These are phyloP conservation scores for Dreissena rostriformis DNA, from an alignment of 1,140 invertebrate genomes.

Conservation along the genomic window DNA sequence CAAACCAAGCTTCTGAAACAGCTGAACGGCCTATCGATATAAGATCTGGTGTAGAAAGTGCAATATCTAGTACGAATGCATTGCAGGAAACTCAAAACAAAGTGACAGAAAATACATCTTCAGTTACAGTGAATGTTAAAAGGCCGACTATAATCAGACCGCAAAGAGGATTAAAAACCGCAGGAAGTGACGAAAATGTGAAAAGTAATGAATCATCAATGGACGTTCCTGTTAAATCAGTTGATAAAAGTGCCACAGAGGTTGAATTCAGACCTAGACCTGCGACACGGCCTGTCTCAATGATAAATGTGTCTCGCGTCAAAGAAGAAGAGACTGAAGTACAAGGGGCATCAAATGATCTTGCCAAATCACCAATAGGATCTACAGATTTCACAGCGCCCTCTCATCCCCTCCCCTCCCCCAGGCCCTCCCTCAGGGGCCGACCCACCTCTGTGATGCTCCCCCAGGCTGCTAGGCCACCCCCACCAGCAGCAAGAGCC, in stretches of 20 bases:
- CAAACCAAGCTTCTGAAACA: background rate
- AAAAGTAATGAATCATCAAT: background rate
- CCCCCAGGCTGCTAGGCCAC: conserved; percentile 24
- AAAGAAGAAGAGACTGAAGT: conserved; percentile 16
- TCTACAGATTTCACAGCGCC: conserved; percentile 11
- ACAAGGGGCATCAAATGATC: background rate
- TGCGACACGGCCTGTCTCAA: conserved; percentile 47
- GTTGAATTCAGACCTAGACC: conserved; percentile 14
- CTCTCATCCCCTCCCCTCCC: conserved; percentile 1
- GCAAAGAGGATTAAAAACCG: background rate
- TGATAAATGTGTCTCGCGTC: conserved; percentile 30
- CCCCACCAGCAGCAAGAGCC: conserved; percentile 15
- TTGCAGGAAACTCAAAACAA: background rate
- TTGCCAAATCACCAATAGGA: background rate
- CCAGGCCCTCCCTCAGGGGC: conserved; percentile 28
- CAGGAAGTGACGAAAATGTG: conserved; percentile 45
- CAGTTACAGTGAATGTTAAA: conserved; percentile 20
- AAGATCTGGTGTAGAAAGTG: too few relatives aligned
- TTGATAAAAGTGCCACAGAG: background rate
- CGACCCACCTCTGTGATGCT: conserved; percentile 40
- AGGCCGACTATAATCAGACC: conserved; percentile 56
- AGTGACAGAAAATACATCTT: background rate
- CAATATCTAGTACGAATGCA: too few relatives aligned
- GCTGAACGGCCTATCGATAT: background rate
- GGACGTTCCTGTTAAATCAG: background rate